Evolutionary conservation across 1,140 invertebrate genomes (phyloP), one percentile per base, ranked within the genome.

Genomic region (Drepana arcuata): DNA sequence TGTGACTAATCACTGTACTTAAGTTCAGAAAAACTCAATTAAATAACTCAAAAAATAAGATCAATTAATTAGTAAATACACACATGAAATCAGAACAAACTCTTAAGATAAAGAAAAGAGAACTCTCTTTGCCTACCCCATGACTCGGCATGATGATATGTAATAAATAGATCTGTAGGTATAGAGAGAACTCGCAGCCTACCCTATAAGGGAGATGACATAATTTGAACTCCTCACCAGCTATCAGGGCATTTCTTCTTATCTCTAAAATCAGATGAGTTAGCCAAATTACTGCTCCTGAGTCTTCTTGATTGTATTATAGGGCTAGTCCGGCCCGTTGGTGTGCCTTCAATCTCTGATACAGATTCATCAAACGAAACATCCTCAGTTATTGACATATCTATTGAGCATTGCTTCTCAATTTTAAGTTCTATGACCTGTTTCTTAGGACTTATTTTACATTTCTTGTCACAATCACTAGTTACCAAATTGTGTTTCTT

Each of bases 201-300:
- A 13, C n/a, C 3, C n/a, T 16, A 32, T 16, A 9, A 10, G 16
- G 2, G 14, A 15, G 11, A 12, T 28, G 16, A 28, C 15, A 34
- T 30, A 15, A 25, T 25, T 31, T 27, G 15, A 6, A 14, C 13
- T n/a, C n/a, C 49, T 63, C 45, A 75, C 72, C 75, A 77, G 32
- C 36, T 48, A 12, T 61, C 53, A 0, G 73, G 58, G 41, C 69
- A 72, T 48, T 78, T 78, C 25, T 70, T 75, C 25, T 79, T 79
- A 16, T 73, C 71, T 34, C 56, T 57, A n/a, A 37, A 45, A 44
- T 51, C 54, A 9, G 57, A 45, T 2, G 43, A 49, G 11, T 43
- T 32, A 14, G 13, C 14, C 7, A 25, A 14, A 9, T 30, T 37
- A 24, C 12, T 40, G 9, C 13, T 56, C 12, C 42, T 64, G 3